Conservation (phyloP, 2,797 vertebrate genomes). For the Mormyrus proboscirostris region DNA sequence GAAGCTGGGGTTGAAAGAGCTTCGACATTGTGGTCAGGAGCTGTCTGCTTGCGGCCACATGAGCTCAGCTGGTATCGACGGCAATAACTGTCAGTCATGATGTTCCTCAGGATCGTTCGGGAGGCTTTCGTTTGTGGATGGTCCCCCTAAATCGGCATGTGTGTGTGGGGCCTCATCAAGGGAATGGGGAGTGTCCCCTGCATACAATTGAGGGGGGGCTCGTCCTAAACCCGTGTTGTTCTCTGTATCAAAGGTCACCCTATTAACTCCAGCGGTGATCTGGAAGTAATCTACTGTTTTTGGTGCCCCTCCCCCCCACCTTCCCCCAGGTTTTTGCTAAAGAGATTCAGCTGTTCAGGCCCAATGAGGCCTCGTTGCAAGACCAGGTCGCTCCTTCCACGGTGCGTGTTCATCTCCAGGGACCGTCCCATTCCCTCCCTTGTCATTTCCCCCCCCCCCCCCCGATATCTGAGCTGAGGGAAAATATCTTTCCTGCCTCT, state of each 20-base stretch:
- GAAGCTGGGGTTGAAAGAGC: neutral
- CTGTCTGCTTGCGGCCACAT: neutral
- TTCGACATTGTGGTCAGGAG: neutral
- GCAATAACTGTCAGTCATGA: neutral
- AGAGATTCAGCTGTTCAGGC: slow-evolving; percentile 61
- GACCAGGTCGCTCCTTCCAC: slow-evolving; percentile 56
- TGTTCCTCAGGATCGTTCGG: neutral
- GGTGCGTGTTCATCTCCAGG: slow-evolving; percentile 55
- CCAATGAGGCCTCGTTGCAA: slow-evolving; percentile 51
- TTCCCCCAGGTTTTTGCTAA: slow-evolving; percentile 56
- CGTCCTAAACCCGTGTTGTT: neutral
- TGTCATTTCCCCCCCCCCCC: neutral
- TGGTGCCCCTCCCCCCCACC: slow-evolving; percentile 37
- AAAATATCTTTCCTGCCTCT: neutral
- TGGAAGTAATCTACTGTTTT: slow-evolving; percentile 33
- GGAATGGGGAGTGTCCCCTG: neutral
- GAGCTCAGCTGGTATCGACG: neutral
- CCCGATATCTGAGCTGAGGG: neutral
- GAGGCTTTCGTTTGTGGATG: neutral
- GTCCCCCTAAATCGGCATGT: neutral
- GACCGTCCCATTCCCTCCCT: slow-evolving; percentile 32
- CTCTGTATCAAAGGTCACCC: neutral
- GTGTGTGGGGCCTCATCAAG: neutral
- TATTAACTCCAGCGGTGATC: neutral
- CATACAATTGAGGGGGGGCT: neutral